Base-by-base conservation (phyloP, 2,113 vertebrate species). In the Zosterops japonicus region DNA sequence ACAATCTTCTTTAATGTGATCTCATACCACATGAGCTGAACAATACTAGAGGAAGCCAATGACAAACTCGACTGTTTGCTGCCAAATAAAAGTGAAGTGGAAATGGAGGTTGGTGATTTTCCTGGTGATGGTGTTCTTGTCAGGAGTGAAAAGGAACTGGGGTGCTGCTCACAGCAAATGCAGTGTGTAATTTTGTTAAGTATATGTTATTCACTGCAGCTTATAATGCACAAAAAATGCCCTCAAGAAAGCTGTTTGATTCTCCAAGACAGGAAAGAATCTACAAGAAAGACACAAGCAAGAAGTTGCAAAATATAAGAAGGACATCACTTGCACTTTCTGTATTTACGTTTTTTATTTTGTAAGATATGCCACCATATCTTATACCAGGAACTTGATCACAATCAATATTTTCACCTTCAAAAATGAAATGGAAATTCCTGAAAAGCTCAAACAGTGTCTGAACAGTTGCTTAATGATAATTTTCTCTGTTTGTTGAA, bases 161-260 rank as follows among this genome's bases (percentile, higher is more conserved):
- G 96, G 87, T 95, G 83, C 90, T 95, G 88, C 94, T 98, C 97
- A 97, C 93, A 92, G 96, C 90, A 97, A 97, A 98, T 92, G 95
- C 83, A 96, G 92, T 89, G 87, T 95, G 98, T 98, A 98, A 98
- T 98, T 98, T 98, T 97, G 95, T 97, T 98, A 98, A 98, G 96
- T 98, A 97, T 97, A 98, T 94, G 97, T 97, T 98, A 95, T 91
- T 97, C 87, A 87, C 94, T 94, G 83, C 75, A 93, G 90, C 60
- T 97, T 96, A 98, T 97, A 97, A 97, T 95, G 95, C 82, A 96
- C 50, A 86, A 95, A 94, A 95, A 9, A 56, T 18, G 0, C 2
- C 1, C 22, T 47, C 80, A 85, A 67, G 67, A 95, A 21, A 4
- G 57, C 78, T 95, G 60, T 61, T 87, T 83, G 94, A 83, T 94